phyloP scores from a whole-genome alignment of 2,888 invertebrate species.

The Pollenia angustigena region DNA sequence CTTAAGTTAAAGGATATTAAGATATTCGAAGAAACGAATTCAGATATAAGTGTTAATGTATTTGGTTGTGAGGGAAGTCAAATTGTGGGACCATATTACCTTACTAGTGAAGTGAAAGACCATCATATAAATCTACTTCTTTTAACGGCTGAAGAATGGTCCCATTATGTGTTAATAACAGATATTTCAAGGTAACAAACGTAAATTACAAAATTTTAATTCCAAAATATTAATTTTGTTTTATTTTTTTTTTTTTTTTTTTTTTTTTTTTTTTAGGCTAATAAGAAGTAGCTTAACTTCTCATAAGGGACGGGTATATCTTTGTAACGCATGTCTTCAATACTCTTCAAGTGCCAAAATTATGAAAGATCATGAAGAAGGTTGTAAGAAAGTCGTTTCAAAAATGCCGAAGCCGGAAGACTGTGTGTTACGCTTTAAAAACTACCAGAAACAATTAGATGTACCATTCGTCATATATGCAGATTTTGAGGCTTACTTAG shows the following conservation, averaged over 20 bases:
- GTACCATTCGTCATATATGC: background rate
- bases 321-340: background rate
- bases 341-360: background rate
- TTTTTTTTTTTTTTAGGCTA: background rate
- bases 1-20: too few relatives aligned
- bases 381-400: background rate
- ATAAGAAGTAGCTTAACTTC: background rate
- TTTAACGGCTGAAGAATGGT: too few relatives aligned
- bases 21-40: too few relatives aligned
- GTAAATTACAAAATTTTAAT: background rate
- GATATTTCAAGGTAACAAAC: background rate
- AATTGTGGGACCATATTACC: too few relatives aligned
- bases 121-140: too few relatives aligned
- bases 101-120: too few relatives aligned
- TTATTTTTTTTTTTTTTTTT: background rate
- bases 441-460: too few relatives aligned
- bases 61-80: too few relatives aligned
- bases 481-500: too few relatives aligned
- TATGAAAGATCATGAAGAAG: background rate
- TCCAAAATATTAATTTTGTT: background rate
- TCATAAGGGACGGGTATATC: background rate
- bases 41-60: too few relatives aligned
- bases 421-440: too few relatives aligned
- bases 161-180: too few relatives aligned
- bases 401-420: background rate